Evolutionary conservation across 2,797 vertebrate species (phyloP), one percentile per base, ranked within the genome.

Genomic region (Diplodus sargus): DNA sequence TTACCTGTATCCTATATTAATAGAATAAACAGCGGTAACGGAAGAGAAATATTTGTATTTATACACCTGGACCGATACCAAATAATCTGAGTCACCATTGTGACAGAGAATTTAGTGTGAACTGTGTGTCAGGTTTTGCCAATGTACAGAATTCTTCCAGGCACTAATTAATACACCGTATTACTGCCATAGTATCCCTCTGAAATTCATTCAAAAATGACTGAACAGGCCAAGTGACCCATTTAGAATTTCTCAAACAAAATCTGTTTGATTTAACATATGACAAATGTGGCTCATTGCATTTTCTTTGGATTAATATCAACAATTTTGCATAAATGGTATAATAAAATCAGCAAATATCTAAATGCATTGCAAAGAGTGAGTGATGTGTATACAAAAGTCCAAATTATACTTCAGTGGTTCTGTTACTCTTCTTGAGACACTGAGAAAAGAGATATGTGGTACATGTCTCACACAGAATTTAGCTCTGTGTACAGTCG

Each of bases 331-430:
- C 4, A 23, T 39, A 18, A 62, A 56, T 22, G 42, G 17, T 39
- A 43, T 69, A 60, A 60, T 42, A 64, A 39, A 10, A 25, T 42
- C 5, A 70, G 18, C 75, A 65, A 76, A 56, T 62, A 77, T 54
- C 39, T 63, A 14, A 2, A 12, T 79, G 28, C 12, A 59, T 61
- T 69, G 52, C 20, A 70, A 68, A 45, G 65, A 45, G 49, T 4
- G 23, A 64, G 51, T 62, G 48, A 56, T 54, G 54, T 16, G 10
- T 14, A 23, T 53, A 39, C 10, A 39, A 10, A 39, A 39, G 70
- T 60, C 5, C 62, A 59, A 53, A 59, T 62, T 73, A 69, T 68
- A 74, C 74, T 75, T 72, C 12, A 78, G 28, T 48, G 62, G 22
- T 51, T 61, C 56, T 56, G 22, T 51, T 61, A 59, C 49, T 64